Evolutionary conservation across 2,888 invertebrate species (phyloP).

Genomic region (Sinopyrophorus schimmeli): DNA sequence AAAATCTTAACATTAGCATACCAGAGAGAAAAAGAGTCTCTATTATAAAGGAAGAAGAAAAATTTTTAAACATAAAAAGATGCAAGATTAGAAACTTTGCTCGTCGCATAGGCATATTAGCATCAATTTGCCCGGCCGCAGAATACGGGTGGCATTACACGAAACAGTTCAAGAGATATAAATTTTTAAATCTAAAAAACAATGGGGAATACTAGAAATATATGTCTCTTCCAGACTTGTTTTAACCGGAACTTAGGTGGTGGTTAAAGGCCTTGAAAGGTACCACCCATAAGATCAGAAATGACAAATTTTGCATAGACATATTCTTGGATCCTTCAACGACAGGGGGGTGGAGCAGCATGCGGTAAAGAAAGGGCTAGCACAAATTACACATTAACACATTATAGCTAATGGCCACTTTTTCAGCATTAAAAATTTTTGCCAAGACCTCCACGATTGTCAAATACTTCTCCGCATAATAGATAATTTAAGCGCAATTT

Average conservation of each 20-base stretch:
- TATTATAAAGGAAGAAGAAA: background rate
- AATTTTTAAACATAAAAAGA: background rate
- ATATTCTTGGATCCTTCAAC: constrained; percentile 38
- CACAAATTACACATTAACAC: constrained; percentile 36
- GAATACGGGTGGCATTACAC: constrained; percentile 43
- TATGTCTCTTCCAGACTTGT: too few species aligned
- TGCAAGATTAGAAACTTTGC: constrained; percentile 30
- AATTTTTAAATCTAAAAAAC: constrained; percentile 26
- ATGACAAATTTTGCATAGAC: constrained; percentile 24
- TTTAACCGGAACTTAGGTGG: too few species aligned
- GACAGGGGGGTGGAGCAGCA: constrained; percentile 35
- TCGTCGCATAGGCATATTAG: constrained; percentile 32
- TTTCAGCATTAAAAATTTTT: constrained; percentile 37
- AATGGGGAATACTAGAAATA: constrained; percentile 31
- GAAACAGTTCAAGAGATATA: constrained; percentile 32
- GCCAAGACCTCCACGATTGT: constrained; percentile 25
- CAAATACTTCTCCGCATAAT: constrained; percentile 34
- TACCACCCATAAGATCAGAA: constrained; percentile 20
- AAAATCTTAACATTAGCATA: too few species aligned
- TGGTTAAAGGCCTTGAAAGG: too few species aligned
- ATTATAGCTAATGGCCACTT: constrained; percentile 36
- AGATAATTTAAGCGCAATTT: constrained; percentile 34
- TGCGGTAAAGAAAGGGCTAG: constrained; percentile 25
- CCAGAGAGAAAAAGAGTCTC: too few species aligned
- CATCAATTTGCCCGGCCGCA: constrained; percentile 40